phyloP scores from a whole-genome alignment of 2,797 vertebrate species.

The Melanotaenia nigrans region DNA sequence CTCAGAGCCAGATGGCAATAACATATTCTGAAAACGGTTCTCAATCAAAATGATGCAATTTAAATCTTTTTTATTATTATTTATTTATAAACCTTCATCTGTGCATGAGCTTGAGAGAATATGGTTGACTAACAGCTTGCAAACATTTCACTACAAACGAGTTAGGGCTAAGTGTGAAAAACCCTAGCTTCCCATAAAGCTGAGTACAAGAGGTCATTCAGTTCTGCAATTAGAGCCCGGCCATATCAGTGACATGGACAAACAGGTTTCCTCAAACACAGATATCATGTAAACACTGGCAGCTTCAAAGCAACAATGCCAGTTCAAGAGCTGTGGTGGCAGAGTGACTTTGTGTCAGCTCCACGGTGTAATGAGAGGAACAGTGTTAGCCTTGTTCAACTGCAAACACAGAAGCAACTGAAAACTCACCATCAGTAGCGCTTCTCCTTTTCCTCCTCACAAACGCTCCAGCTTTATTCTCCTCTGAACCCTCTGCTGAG shows the following conservation, averaged over 20 bases:
- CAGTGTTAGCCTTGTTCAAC: slow-evolving; percentile 53
- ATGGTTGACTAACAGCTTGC: neutral
- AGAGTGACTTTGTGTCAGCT: slow-evolving; percentile 61
- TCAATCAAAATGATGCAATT: slow-evolving; percentile 5
- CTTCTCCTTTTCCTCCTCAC: slow-evolving; percentile 78
- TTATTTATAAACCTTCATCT: neutral
- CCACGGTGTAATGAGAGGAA: slow-evolving; percentile 42
- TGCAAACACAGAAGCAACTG: slow-evolving; percentile 13
- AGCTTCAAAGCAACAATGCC: slow-evolving; percentile 62
- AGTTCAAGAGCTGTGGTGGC: slow-evolving; percentile 44
- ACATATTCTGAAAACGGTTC: slow-evolving; percentile 14
- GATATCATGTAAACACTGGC: slow-evolving; percentile 35
- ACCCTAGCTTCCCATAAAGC: slow-evolving; percentile 42
- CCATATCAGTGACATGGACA: slow-evolving; percentile 57
- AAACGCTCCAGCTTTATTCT: slow-evolving; percentile 68
- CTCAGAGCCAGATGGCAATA: slow-evolving; percentile 27
- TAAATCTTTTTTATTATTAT: neutral
- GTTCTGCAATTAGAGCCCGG: slow-evolving; percentile 61
- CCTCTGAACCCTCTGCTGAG: slow-evolving; percentile 80
- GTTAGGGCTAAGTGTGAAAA: slow-evolving; percentile 15
- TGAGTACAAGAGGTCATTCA: slow-evolving; percentile 27
- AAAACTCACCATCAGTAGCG: slow-evolving; percentile 76
- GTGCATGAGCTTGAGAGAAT: slow-evolving; percentile 8
- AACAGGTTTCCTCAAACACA: slow-evolving; percentile 56
- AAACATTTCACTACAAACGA: slow-evolving; percentile 33